Base-by-base conservation (phyloP, 2,888 invertebrate genomes). In the Pachliopta kotzebuea region DNA sequence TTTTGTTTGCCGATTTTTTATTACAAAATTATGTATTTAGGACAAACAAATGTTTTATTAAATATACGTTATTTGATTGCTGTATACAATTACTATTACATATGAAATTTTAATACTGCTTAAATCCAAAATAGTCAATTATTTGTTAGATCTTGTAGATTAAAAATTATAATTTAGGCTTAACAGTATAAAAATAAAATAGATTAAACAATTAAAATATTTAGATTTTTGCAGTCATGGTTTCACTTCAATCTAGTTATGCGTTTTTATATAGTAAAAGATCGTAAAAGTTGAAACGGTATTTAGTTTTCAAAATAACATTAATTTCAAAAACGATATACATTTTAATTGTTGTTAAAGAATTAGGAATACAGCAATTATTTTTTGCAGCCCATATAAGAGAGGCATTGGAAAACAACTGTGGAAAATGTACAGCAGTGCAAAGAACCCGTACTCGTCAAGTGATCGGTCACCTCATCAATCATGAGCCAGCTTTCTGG, bases 391-490 rank as follows among this genome's bases (percentile, higher is more conserved):
- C 71, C 24, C 76, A 79, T 68, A 77, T 85, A 6, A 65, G 62
- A 4, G 85, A 85, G 2, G 84, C 85, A 0, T 72, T 86, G 2
- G 74, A 76, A 65, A 77, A 69, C 52, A 74, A 81, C 14, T 86
- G 86, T 60, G 62, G 68, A 0, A 78, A 76, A 60, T 83, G 83
- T 68, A 77, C 76, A 0, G 67, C 70, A 0, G 69, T 68, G 0
- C 89, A 90, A 63, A 76, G 71, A 4, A 64, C 69, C 0, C 80
- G 79, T 0, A 76, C 79, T 14, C 71, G 78, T 1, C 70, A 68
- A 2, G 84, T 88, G 4, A 75, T 89, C 57, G 53, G 52, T 0
- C 77, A 83, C 67, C 72, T 90, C 11, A 80, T 85, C 67, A 82
- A 85, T 65, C 31, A 85, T 9, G 81, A 87, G 24, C 67, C 66